Evolutionary conservation across 2,888 invertebrate species (phyloP).

Genomic region (Pheosia gnoma): DNA sequence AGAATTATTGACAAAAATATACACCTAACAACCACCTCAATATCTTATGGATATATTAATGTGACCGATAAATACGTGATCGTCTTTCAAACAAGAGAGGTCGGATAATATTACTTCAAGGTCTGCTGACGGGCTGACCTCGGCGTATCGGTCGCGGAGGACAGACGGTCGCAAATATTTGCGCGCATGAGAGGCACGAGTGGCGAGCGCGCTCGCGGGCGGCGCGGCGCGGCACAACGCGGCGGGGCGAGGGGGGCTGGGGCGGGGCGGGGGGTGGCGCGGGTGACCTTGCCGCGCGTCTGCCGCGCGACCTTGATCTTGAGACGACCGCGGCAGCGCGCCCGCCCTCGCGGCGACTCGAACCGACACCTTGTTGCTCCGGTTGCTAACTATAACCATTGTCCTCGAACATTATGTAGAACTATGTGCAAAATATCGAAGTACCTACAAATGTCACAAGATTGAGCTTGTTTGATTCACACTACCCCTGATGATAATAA

Average conservation of each 20-base stretch:
- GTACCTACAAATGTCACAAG: no score
- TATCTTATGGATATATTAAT: slow-evolving; percentile 34
- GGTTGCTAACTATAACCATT: slow-evolving; percentile 45
- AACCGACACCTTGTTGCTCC: slow-evolving; percentile 58
- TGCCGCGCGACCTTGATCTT: slow-evolving; percentile 82
- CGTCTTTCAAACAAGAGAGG: slow-evolving; percentile 74
- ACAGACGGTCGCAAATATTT: slow-evolving; percentile 83
- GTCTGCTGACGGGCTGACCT: slow-evolving; percentile 80
- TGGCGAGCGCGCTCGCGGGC: slow-evolving; percentile 44
- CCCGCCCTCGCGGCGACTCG: slow-evolving; percentile 42
- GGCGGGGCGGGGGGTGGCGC: slow-evolving; percentile 44
- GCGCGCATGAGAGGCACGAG: slow-evolving; percentile 66
- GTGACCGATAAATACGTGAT: slow-evolving; percentile 61
- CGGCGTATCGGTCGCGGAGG: slow-evolving; percentile 83
- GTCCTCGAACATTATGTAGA: neutral
- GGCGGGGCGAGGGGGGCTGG: slow-evolving; percentile 32
- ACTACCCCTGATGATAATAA: no score
- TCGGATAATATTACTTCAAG: slow-evolving; percentile 80
- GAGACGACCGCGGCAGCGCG: slow-evolving; percentile 77
- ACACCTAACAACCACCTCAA: neutral
- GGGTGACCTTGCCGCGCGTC: slow-evolving; percentile 79
- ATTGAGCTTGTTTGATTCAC: no score
- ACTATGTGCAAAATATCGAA: no score
- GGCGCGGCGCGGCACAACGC: slow-evolving; percentile 28
- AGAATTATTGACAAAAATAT: no score